Evolutionary conservation across 2,113 vertebrate species (phyloP), one percentile per base, ranked within the genome.

Genomic region (Pangasianodon gigas): DNA sequence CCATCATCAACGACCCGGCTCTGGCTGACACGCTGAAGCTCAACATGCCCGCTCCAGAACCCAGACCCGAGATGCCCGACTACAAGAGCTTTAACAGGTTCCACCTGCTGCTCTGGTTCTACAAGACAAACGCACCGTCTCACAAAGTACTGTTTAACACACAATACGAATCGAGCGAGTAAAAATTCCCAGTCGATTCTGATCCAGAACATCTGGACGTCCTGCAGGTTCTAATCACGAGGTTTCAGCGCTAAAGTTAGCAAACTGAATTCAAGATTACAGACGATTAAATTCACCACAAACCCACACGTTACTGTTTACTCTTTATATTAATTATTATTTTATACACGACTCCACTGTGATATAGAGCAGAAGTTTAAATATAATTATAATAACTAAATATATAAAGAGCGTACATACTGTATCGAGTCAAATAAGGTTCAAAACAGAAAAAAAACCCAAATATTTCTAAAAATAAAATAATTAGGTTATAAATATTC

Each of bases 61-160:
- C 96, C 46, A 96, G 91, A 90, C 58, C 94, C 5, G 97, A 98
- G 1, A 93, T 97, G 54, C 97, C 96, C 1, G 97, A 98, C 88
- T 99, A 97, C 94, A 98, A 96, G 89, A 97, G 97, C 94, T 99
- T 99, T 92, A 99, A 99, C 96, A 97, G 98, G 98, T 99, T 97
- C 81, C 16, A 46, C 37, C 9, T 29, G 10, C 54, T 60, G 14
- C 54, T 84, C 81, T 21, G 18, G 9, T 58, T 58, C 18, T 56
- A 56, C 3, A 9, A 32, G 16, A 56, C 80, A 10, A 18, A 26
- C 29, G 26, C n/a, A 24, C 21, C 1, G 0, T 41, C 69, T 74
- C 44, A 77, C 10, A 13, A 48, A 26, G 21, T 77, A 2, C 37
- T 9, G 19, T 69, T n/a, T 32, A 69, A 69, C 29, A n/a, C 3